phyloP scores from a whole-genome alignment of 2,797 vertebrate genomes.

The Mus spretus region DNA sequence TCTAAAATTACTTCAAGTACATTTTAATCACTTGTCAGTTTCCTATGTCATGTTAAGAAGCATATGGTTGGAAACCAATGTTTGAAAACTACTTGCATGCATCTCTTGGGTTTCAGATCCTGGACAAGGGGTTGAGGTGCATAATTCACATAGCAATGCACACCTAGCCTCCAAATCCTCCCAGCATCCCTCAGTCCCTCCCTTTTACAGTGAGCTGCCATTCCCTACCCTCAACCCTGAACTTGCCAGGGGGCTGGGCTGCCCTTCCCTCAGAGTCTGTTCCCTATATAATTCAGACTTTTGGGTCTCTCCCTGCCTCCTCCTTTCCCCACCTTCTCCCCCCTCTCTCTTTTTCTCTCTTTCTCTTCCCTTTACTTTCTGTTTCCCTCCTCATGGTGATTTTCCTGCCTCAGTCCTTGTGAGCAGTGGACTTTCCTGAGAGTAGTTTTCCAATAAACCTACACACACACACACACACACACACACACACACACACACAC shows the following conservation, averaged over 20 bases:
- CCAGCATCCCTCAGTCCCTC: background rate
- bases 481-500: too few relatives aligned
- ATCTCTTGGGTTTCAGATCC: background rate
- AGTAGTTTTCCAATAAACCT: background rate
- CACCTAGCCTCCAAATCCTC: background rate
- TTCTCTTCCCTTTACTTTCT: background rate
- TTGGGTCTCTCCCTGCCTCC: background rate
- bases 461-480: too few relatives aligned
- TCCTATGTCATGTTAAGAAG: constrained; percentile 33
- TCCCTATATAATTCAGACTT: background rate
- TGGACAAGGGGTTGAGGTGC: background rate
- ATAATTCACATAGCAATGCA: background rate
- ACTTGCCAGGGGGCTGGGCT: background rate
- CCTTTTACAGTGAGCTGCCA: background rate
- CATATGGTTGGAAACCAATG: constrained; percentile 12
- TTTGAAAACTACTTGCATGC: background rate
- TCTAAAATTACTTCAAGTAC: constrained; percentile 59
- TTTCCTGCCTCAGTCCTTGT: background rate
- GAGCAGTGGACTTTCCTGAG: background rate
- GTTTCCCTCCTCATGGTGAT: background rate
- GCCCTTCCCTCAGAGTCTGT: background rate
- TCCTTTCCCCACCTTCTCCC: background rate
- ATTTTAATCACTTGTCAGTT: constrained; percentile 10
- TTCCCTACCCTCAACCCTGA: background rate
- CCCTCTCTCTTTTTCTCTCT: background rate